Percentiles rank a stretch among this genome's conserved stretches.
Evolutionary conservation across 2,888 invertebrate genomes (phyloP).

Genomic region (Amiota minor): DNA sequence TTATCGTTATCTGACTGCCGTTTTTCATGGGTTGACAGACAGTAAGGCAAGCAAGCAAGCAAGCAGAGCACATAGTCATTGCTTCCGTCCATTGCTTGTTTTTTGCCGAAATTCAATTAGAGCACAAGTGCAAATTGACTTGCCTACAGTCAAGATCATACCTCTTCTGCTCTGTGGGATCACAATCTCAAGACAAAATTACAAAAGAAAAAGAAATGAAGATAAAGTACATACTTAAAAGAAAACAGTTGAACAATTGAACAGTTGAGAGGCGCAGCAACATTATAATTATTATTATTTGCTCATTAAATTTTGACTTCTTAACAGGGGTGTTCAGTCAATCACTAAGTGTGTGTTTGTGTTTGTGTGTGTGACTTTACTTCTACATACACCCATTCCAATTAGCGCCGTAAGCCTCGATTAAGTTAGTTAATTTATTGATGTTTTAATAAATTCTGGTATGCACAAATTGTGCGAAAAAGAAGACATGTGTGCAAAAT

Average conservation of each 20-base stretch:
- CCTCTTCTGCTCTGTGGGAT: conserved; percentile 20
- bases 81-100: neutral
- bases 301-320: conserved; percentile 6
- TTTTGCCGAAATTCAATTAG: conserved; percentile 57
- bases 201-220: neutral
- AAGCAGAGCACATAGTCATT: neutral
- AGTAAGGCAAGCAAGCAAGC: neutral
- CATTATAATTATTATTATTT: neutral
- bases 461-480: neutral
- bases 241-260: neutral
- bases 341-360: too few species aligned
- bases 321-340: neutral
- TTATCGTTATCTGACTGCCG: conserved; percentile 13
- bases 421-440: conserved; percentile 44
- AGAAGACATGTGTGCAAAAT: neutral
- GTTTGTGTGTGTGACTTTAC: too few species aligned
- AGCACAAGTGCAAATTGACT: conserved; percentile 55
- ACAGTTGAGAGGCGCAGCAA: neutral
- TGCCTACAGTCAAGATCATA: conserved; percentile 51
- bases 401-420: conserved; percentile 37
- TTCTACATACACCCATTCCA: too few species aligned
- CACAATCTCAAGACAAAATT: too few species aligned
- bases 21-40: conserved; percentile 15
- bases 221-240: neutral
- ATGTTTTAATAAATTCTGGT: conserved; percentile 52